Evolutionary conservation across 2,888 invertebrate genomes (phyloP), one percentile per base, ranked within the genome.

Genomic region (Ophioninae sp.): DNA sequence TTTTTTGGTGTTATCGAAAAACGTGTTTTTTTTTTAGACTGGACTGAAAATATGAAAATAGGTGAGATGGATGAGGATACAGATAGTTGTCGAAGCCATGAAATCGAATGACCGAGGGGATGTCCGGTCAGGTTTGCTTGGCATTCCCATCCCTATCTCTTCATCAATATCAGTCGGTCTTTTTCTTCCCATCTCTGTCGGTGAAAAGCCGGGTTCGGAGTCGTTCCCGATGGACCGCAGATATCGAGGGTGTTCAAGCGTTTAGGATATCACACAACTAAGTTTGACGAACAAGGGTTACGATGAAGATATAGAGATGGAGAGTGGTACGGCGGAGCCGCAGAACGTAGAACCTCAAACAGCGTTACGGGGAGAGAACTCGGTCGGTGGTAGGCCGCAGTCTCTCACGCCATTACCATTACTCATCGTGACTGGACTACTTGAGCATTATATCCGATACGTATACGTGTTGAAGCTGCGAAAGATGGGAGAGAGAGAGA

Each of bases 391-490:
- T 59, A 39, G 62, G 73, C 64, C 69, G 39, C 50, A 70, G 69
- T 20, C 37, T 81, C 64, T 75, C 64, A 65, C 74, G 59, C 65
- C 57, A 79, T 79, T 81, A 79, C 76, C 72, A 85, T 84, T 84
- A 84, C 81, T 85, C 84, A 82, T 81, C 83, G 79, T 81, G 73
- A 83, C 77, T 81, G 68, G 81, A 85, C 79, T 84, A 81, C 83
- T 65, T 39, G 50, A 70, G 80, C 70, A 73, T 73, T 73, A 56
- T 50, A 30, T 59, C 62, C 41, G 23, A 75, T 23, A 50, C 39
- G 8, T 50, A 39, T n/a, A 67, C 8, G 68, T 10, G 41, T 68
- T 30, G 30, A 30, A 30, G 30, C 30, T 30, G 30, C 30, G 30
- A 30, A 30, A 30, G 30, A 30, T 30, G 30, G 30, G 30, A 30